phyloP scores from a whole-genome alignment of 2,888 invertebrate genomes.

The Trichogramma evanescens region DNA sequence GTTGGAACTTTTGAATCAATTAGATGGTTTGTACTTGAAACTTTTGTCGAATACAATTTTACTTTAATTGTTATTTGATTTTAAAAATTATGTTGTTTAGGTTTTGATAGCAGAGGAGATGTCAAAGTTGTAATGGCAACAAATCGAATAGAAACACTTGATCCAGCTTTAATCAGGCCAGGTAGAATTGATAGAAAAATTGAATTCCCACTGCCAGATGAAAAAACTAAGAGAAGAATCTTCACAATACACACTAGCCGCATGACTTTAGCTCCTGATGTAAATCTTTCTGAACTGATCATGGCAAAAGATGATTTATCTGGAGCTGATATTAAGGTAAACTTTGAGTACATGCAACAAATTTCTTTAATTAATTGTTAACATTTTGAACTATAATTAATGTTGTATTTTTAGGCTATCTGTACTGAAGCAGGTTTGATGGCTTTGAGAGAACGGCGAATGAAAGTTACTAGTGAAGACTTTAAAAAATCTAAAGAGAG shows the following conservation, averaged over 20 bases:
- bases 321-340: slow-evolving; percentile 88
- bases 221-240: slow-evolving; percentile 94
- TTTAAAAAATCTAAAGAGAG: slow-evolving; percentile 99
- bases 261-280: slow-evolving; percentile 96
- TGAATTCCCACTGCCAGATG: slow-evolving; percentile 98
- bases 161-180: slow-evolving; percentile 96
- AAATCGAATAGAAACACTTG: slow-evolving; percentile 95
- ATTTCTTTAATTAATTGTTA: background rate
- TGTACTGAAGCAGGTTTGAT: slow-evolving; percentile 99
- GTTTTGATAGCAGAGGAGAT: slow-evolving; percentile 45
- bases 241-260: slow-evolving; percentile 98
- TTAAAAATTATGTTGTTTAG: slow-evolving; percentile 24
- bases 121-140: slow-evolving; percentile 91
- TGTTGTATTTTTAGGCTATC: slow-evolving; percentile 67
- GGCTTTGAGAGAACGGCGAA: slow-evolving; percentile 93
- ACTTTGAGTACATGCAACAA: background rate
- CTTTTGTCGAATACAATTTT: slow-evolving; percentile 4
- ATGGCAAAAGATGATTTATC: slow-evolving; percentile 99
- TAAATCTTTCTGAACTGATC: slow-evolving; percentile 92
- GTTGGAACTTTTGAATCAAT: slow-evolving; percentile 96
- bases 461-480: slow-evolving; percentile 99
- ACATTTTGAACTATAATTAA: background rate
- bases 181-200: slow-evolving; percentile 99
- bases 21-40: slow-evolving; percentile 68
- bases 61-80: background rate